These are phyloP conservation scores for Vandiemenella viatica DNA, from an alignment of 2,888 invertebrate genomes.

Conservation along the genomic window DNA sequence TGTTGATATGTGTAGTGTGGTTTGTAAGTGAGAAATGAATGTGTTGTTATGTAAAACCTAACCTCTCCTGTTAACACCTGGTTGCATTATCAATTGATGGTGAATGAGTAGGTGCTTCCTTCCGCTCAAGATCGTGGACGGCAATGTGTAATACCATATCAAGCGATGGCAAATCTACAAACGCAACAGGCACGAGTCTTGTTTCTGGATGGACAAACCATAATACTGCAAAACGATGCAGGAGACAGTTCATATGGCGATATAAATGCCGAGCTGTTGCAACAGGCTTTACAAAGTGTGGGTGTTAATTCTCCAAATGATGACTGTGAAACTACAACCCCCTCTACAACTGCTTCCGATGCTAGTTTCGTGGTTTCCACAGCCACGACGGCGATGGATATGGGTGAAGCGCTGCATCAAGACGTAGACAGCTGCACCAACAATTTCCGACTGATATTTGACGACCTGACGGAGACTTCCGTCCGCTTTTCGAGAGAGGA, in stretches of 20 bases:
- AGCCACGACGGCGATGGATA: neutral
- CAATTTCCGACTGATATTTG: constrained; percentile 12
- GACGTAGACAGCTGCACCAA: constrained; percentile 2
- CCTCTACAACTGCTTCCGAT: no score
- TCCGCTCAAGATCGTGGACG: no score
- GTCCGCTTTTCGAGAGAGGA: constrained; percentile 28
- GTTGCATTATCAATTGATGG: no score
- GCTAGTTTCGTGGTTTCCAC: no score
- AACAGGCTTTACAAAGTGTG: constrained; percentile 16
- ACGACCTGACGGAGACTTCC: constrained; percentile 21
- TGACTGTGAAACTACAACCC: no score
- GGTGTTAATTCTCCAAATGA: no score
- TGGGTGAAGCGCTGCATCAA: neutral
- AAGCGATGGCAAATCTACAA: constrained; percentile 16
- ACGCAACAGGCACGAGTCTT: constrained; percentile 18
- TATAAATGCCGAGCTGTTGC: constrained; percentile 16
- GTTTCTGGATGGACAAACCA: constrained; percentile 15
- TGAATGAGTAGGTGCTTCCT: no score
- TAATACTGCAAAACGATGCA: constrained; percentile 15
- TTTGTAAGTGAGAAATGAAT: no score
- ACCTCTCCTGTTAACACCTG: no score
- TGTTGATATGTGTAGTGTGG: no score
- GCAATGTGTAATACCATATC: constrained; percentile 8
- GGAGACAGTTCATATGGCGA: constrained; percentile 13
- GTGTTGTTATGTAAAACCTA: no score